A percentile compares a stretch with the other conserved stretches of the same genome.
Conservation (phyloP, 2,888 invertebrate genomes). For the Melanostoma scalare region DNA sequence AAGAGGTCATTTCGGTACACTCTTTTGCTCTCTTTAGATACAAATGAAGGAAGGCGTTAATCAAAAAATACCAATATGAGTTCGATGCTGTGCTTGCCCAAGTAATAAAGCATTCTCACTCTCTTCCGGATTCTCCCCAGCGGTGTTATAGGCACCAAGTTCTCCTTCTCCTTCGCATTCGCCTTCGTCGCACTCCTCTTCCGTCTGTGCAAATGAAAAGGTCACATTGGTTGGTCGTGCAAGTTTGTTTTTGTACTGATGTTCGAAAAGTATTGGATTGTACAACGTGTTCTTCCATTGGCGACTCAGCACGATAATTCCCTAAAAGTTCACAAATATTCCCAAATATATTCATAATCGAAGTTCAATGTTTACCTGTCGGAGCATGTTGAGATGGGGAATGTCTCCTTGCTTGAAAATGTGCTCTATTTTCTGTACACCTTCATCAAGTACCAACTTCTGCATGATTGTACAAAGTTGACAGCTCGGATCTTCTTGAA, state of each 20-base stretch:
- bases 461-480: conserved; percentile 95
- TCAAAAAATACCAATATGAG: conserved; percentile 82
- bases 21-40: conserved; percentile 70
- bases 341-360: conserved; percentile 1
- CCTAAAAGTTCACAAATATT: conserved; percentile 83
- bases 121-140: conserved; percentile 81
- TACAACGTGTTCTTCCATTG: conserved; percentile 99
- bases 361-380: conserved; percentile 86
- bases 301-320: conserved; percentile 96
- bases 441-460: conserved; percentile 90
- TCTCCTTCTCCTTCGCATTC: conserved; percentile 81
- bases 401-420: conserved; percentile 92
- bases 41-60: conserved; percentile 79
- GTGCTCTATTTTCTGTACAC: conserved; percentile 89
- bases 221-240: conserved; percentile 93
- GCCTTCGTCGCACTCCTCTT: conserved; percentile 84
- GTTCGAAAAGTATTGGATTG: conserved; percentile 94
- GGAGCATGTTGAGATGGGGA: conserved; percentile 92
- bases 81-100: conserved; percentile 82
- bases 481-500: conserved; percentile 97
- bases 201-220: conserved; percentile 92
- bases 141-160: conserved; percentile 78
- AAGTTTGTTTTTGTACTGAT: conserved; percentile 92
- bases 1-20: conserved; percentile 48
- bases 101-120: conserved; percentile 83